Percentiles rank a stretch among this genome's conserved stretches.
Evolutionary conservation across 2,888 invertebrate genomes (phyloP).

Genomic region (Sarcophaga variegata): DNA sequence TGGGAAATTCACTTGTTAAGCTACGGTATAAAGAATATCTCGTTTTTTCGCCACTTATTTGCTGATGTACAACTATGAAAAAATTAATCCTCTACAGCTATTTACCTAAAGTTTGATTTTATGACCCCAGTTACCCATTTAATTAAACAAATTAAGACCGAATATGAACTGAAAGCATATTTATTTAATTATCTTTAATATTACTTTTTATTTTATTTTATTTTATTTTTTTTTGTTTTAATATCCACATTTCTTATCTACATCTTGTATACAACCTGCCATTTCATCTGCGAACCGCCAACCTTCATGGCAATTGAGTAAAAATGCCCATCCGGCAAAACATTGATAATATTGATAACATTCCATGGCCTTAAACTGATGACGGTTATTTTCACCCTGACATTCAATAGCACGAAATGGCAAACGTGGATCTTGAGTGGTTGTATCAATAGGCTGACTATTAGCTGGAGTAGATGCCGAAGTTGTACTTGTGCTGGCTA

Average conservation of each 20-base stretch:
- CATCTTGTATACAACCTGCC: slow-evolving; percentile 43
- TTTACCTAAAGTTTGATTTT: neutral
- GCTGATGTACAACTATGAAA: too few relatives aligned
- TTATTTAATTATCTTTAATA: too few relatives aligned
- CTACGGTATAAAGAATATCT: too few relatives aligned
- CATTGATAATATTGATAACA: slow-evolving; percentile 72
- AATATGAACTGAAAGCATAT: neutral
- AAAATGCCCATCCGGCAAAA: slow-evolving; percentile 68
- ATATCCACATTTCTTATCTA: slow-evolving; percentile 32
- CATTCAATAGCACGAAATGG: slow-evolving; percentile 63
- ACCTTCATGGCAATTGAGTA: slow-evolving; percentile 65
- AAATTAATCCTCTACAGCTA: too few relatives aligned
- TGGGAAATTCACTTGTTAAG: too few relatives aligned
- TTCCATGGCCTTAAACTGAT: slow-evolving; percentile 58
- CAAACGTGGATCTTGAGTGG: slow-evolving; percentile 57
- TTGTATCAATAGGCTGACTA: neutral
- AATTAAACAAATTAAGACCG: neutral
- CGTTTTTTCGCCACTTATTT: too few relatives aligned
- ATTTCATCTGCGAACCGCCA: slow-evolving; percentile 14
- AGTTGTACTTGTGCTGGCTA: neutral
- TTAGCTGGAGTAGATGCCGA: neutral
- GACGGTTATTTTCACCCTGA: slow-evolving; percentile 48
- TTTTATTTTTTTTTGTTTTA: neutral
- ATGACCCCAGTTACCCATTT: neutral
- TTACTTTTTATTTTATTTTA: neutral